Evolutionary conservation across 1,140 invertebrate species (phyloP).

Genomic region (Drosophila elegans): DNA sequence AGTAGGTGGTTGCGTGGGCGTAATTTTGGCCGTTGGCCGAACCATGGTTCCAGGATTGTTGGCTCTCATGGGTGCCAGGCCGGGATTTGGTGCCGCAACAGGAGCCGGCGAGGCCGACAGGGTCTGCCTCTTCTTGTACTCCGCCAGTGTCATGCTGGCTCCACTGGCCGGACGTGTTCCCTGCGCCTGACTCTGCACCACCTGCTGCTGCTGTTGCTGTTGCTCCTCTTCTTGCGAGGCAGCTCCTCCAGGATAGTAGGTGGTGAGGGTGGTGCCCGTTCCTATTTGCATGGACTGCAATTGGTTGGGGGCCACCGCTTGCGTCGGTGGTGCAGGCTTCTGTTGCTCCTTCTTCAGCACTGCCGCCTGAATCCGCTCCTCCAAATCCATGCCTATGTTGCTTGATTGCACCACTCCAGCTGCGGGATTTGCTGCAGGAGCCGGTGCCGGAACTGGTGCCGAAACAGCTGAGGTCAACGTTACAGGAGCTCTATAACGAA

Average conservation of each 20-base stretch:
- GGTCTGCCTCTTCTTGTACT: constrained; percentile 74
- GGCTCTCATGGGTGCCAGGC: constrained; percentile 38
- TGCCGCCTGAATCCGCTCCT: constrained; percentile 78
- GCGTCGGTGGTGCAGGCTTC: constrained; percentile 26
- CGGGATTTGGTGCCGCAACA: constrained; percentile 1
- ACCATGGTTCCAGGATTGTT: constrained; percentile 37
- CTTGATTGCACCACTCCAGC: constrained; percentile 6
- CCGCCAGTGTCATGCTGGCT: constrained; percentile 66
- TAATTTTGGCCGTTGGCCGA: constrained; percentile 51
- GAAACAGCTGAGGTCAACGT: constrained; percentile 5
- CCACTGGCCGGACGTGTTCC: constrained; percentile 59
- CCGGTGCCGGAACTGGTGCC: constrained; percentile 11
- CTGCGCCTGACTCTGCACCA: constrained; percentile 49
- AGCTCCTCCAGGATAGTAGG: constrained; percentile 50
- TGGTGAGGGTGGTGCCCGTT: constrained; percentile 69
- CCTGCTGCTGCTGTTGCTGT: constrained; percentile 48
- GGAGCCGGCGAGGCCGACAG: constrained; percentile 42
- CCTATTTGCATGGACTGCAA: constrained; percentile 50
- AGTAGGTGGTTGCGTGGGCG: constrained; percentile 21
- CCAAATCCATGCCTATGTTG: constrained; percentile 65
- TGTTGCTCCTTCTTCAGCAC: constrained; percentile 77
- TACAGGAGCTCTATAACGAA: constrained; percentile 45
- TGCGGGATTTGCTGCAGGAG: constrained; percentile 7
- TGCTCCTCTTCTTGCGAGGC: constrained; percentile 31
- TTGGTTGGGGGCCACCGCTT: constrained; percentile 5